Evolutionary conservation across 2,888 invertebrate genomes (phyloP), one percentile per base, ranked within the genome.

Genomic region (Dicranocentrus wangi): DNA sequence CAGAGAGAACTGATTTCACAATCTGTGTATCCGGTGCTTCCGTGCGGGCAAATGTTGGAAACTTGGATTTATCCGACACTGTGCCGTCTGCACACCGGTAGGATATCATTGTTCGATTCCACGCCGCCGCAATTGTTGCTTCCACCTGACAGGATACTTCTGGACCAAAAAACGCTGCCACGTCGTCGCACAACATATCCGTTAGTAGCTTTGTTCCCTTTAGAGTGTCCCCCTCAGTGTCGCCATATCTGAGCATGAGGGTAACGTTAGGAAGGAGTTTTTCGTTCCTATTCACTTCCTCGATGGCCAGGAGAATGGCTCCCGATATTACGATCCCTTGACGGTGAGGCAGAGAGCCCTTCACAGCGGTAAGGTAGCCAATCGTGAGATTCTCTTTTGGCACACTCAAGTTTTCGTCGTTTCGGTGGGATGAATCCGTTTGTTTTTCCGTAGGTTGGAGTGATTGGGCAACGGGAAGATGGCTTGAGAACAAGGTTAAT

Each of bases 101-200:
- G 88, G 97, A 96, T 89, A 98, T 95, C 95, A 98, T 97, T 80
- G 98, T 97, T 88, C 97, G 92, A 90, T 98, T 97, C 89, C 95
- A 93, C 60, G 97, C 94, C 88, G 97, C 95, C 25, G 98, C 94
- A 71, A 98, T 93, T 87, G 95, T 95, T 71, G 98, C 97, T 89
- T 98, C 98, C n/a, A 96, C 95, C 88, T 93, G 92, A 90, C 98
- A 98, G 69, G 93, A 93, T 80, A 96, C 96, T 90, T 98, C 98
- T 1, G 98, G 97, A 2, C 98, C 98, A 89, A 98, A 96, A 91
- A 98, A 96, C 68, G 95, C 97, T 39, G 94, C 93, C 73, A 96
- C 95, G 69, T 95, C 94, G 75, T 93, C 92, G 89, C 95, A 96
- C 88, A 96, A 93, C 95, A 96, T 96, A 89, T 96, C 93, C 32